Conservation (phyloP, 2,888 invertebrate species). For the Mycalesis mineus region DNA sequence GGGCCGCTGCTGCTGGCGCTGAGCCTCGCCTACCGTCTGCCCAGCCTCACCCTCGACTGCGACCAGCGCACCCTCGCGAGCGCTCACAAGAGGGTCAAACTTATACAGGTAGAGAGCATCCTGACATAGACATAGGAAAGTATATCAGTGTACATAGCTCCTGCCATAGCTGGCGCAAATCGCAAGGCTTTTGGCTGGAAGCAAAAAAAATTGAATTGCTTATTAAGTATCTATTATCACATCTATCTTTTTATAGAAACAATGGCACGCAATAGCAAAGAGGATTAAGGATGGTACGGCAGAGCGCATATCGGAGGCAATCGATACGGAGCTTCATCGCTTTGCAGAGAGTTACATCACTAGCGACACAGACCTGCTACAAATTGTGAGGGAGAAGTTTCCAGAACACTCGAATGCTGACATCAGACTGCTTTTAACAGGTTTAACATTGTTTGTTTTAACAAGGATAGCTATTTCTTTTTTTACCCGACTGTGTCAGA, state of each 20-base stretch:
- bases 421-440: conserved; percentile 74
- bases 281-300: conserved; percentile 47
- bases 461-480: too few relatives aligned
- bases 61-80: too few relatives aligned
- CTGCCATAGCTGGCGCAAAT: too few relatives aligned
- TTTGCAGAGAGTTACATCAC: conserved; percentile 81
- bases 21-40: too few relatives aligned
- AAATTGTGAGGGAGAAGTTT: conserved; percentile 73
- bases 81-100: conserved; percentile 82
- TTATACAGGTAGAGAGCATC: conserved; percentile 61
- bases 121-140: too few relatives aligned
- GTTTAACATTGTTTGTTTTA: conserved; percentile 34
- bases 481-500: too few relatives aligned
- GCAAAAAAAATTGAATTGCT: too few relatives aligned
- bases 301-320: conserved; percentile 28
- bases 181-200: too few relatives aligned
- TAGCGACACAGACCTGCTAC: conserved; percentile 72
- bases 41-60: too few relatives aligned
- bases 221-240: too few relatives aligned
- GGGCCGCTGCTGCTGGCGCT: too few relatives aligned
- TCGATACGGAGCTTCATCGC: conserved; percentile 66
- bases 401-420: conserved; percentile 46
- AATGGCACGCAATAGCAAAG: conserved; percentile 78
- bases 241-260: conserved; percentile 74
- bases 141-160: too few relatives aligned